A percentile compares a stretch with the other conserved stretches of the same genome.
phyloP scores from a whole-genome alignment of 2,888 invertebrate genomes.

The Himalopsyche japonica region DNA sequence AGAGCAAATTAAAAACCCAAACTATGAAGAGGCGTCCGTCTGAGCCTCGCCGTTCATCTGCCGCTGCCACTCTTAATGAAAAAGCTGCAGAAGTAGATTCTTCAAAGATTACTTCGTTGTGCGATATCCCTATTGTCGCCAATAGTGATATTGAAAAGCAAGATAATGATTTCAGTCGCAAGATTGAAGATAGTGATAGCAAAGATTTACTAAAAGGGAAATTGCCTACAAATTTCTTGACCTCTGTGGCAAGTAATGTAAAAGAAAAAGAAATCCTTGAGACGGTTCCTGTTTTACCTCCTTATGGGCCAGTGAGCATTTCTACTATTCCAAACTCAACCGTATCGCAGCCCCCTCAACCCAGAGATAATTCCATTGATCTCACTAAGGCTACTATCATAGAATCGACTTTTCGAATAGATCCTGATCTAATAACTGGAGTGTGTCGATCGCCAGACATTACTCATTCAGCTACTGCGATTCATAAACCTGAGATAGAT shows the following conservation, averaged over 20 bases:
- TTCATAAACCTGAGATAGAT: neutral
- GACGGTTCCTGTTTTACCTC: neutral
- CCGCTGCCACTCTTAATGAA: slow-evolving; percentile 46
- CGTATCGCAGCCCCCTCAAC: neutral
- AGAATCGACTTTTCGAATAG: slow-evolving; percentile 36
- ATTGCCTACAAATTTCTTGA: neutral
- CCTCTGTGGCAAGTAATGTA: neutral
- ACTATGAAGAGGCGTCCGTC: neutral
- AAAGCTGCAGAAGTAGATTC: slow-evolving; percentile 54
- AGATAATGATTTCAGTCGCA: neutral
- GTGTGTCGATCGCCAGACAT: slow-evolving; percentile 19
- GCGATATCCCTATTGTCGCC: neutral
- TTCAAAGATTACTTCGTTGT: neutral
- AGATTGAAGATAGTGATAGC: neutral
- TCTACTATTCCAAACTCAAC: neutral
- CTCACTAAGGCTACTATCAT: slow-evolving; percentile 46
- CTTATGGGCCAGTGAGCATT: neutral
- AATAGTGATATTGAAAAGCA: neutral
- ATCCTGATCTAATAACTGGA: slow-evolving; percentile 35
- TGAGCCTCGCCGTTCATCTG: neutral
- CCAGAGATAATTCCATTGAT: neutral
- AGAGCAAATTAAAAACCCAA: neutral
- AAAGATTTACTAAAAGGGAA: neutral
- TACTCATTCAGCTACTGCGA: neutral
- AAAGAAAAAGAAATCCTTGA: neutral